A percentile compares a stretch with the other conserved stretches of the same genome.
Evolutionary conservation across 92 coral and sea anemone species (phyloP).

Genomic region (Umimayanthus kanabou): DNA sequence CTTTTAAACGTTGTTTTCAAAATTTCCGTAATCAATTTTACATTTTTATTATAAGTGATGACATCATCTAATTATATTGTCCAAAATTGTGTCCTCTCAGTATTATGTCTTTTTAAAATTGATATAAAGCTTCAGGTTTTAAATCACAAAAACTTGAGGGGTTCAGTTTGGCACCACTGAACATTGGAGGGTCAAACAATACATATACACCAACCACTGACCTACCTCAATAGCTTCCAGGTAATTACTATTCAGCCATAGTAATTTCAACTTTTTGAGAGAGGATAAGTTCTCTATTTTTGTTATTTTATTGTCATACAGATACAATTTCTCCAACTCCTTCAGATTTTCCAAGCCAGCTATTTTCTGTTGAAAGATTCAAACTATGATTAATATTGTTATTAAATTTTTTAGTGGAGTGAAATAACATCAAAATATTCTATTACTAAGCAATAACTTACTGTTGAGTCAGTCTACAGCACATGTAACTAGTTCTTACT

Average conservation of each 20-base stretch:
- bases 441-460: too few relatives aligned
- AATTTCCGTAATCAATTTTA: background rate
- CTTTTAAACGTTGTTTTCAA: too few relatives aligned
- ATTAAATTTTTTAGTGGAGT: background rate
- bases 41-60: too few relatives aligned
- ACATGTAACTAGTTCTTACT: too few relatives aligned
- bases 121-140: background rate
- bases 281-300: slow-evolving; percentile 84
- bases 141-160: background rate
- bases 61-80: background rate
- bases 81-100: too few relatives aligned
- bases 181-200: background rate
- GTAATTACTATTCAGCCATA: slow-evolving; percentile 84
- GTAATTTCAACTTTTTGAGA: slow-evolving; percentile 65
- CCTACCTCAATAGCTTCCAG: slow-evolving; percentile 76
- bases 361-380: slow-evolving; percentile 57
- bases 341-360: slow-evolving; percentile 74
- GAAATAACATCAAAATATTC: background rate
- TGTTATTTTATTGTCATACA: slow-evolving; percentile 84
- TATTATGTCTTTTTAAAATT: too few relatives aligned
- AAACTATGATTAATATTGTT: background rate
- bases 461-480: too few relatives aligned
- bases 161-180: background rate
- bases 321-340: slow-evolving; percentile 71
- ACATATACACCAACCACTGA: background rate